These are phyloP conservation scores for Dipodomys spectabilis DNA, from an alignment of 2,113 vertebrate species.

Conservation along the genomic window DNA sequence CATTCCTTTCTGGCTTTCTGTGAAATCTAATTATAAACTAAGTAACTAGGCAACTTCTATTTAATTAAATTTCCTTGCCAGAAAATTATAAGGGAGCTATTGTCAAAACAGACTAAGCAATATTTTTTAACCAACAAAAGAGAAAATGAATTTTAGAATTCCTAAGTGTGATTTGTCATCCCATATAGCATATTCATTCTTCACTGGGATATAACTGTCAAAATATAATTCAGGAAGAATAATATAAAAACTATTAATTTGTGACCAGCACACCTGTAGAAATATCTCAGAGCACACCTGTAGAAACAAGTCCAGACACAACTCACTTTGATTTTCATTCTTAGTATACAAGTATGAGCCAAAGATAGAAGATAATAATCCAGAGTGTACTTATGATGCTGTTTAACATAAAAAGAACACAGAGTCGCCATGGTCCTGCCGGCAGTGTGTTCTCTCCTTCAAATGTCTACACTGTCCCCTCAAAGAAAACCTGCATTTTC, in stretches of 20 bases:
- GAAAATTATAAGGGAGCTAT: background rate
- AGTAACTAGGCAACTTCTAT: background rate
- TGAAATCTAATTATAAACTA: background rate
- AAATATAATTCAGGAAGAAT: background rate
- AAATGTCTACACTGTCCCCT: background rate
- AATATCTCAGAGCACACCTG: background rate
- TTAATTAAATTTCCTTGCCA: constrained; percentile 20
- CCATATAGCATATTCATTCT: background rate
- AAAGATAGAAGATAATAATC: background rate
- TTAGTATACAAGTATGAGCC: background rate
- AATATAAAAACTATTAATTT: background rate
- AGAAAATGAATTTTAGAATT: background rate
- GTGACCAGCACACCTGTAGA: background rate
- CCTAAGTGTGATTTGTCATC: background rate
- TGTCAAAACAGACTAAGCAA: constrained; percentile 1
- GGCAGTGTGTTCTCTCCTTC: background rate
- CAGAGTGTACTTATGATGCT: background rate
- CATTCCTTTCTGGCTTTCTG: background rate
- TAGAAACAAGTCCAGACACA: background rate
- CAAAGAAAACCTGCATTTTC: background rate
- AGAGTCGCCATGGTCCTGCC: background rate
- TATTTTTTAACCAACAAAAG: constrained; percentile 23
- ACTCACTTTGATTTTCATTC: background rate
- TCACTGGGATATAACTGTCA: background rate
- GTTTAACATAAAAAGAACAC: no score